Conservation (phyloP, 2,797 vertebrate species). For the Aphelocoma californica region DNA sequence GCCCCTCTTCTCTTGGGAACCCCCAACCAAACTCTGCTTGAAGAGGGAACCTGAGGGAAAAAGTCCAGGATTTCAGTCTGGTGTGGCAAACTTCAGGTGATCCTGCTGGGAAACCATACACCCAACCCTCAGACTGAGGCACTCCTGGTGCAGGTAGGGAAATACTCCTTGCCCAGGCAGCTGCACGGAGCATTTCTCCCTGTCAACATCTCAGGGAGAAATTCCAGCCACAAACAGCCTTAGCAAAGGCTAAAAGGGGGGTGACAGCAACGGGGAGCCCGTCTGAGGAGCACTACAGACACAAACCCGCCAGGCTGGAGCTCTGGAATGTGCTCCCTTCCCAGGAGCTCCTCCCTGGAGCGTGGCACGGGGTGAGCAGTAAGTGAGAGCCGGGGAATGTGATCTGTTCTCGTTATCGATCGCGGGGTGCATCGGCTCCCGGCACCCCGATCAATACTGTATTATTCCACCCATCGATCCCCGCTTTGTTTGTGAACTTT, state of each 20-base stretch:
- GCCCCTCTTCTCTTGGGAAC: background rate
- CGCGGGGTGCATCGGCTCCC: background rate
- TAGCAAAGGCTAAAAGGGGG: background rate
- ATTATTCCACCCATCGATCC: slow-evolving; percentile 35
- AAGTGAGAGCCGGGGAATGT: background rate
- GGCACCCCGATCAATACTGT: slow-evolving; percentile 11
- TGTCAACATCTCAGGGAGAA: background rate
- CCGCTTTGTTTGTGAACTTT: slow-evolving; percentile 6
- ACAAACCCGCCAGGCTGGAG: background rate
- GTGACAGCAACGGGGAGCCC: background rate
- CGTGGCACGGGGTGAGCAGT: background rate
- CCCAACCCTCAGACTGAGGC: background rate
- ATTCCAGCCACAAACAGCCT: background rate
- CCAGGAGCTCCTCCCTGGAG: background rate
- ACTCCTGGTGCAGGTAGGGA: background rate
- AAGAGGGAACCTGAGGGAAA: background rate
- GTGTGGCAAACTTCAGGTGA: background rate
- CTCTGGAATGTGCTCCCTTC: background rate
- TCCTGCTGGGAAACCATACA: background rate
- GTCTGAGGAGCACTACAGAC: background rate
- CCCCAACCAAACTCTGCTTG: background rate
- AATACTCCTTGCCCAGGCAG: background rate
- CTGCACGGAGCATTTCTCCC: background rate
- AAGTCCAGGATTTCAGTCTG: background rate
- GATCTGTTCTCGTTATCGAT: background rate